These are phyloP conservation scores for Dichetophora obliterata DNA, from an alignment of 2,888 invertebrate genomes.

Conservation along the genomic window DNA sequence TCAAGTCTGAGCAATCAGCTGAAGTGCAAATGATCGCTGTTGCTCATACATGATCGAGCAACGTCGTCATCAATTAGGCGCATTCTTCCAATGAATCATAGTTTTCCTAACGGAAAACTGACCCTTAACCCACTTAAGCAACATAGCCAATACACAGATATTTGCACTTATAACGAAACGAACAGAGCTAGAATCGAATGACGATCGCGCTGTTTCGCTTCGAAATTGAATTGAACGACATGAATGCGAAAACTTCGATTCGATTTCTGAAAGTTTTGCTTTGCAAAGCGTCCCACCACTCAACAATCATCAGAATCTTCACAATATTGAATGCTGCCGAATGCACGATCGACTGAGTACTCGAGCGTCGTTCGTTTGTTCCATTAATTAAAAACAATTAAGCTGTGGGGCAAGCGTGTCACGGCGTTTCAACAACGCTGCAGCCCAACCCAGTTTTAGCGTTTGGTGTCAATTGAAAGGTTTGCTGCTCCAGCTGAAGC, in stretches of 20 bases:
- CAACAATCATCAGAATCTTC: background rate
- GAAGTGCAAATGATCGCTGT: background rate
- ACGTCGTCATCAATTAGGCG: constrained; percentile 30
- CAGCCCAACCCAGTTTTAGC: constrained; percentile 19
- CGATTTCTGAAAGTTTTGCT: background rate
- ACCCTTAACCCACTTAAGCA: constrained; percentile 2
- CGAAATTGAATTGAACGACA: no score
- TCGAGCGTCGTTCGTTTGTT: constrained; percentile 42
- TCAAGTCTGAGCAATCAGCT: background rate
- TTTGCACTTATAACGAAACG: background rate
- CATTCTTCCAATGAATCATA: constrained; percentile 23
- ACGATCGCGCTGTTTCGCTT: background rate
- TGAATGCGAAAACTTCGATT: background rate
- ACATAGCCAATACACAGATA: background rate
- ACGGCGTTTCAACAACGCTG: constrained; percentile 44
- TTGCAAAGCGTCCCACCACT: background rate
- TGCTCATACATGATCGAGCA: background rate
- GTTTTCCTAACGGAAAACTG: constrained; percentile 18
- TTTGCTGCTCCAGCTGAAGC: constrained; percentile 23
- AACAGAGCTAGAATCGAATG: background rate
- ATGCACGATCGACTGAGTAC: background rate
- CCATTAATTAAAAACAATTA: constrained; percentile 69
- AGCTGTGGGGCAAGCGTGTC: constrained; percentile 60
- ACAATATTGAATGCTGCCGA: background rate
- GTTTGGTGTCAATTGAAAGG: constrained; percentile 40